phyloP scores from a whole-genome alignment of 2,113 vertebrate genomes.

The Toxostoma redivivum region DNA sequence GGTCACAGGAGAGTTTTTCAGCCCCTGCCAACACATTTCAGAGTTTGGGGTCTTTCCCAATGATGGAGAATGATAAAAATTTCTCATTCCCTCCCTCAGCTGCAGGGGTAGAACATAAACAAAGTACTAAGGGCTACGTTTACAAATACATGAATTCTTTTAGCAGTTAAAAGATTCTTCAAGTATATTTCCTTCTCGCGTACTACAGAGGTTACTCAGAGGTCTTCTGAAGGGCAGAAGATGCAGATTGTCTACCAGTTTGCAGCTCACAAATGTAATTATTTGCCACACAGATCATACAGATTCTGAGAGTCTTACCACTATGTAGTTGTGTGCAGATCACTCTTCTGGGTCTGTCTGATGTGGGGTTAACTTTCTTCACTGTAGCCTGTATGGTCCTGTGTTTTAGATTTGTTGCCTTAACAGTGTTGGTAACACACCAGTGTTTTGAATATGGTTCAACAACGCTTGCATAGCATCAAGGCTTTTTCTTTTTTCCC shows the following conservation, averaged over 20 bases:
- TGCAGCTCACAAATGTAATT: background rate
- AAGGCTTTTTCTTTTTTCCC: background rate
- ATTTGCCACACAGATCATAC: background rate
- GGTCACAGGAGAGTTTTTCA: background rate
- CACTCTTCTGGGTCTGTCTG: background rate
- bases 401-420: background rate
- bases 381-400: accelerated
- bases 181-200: background rate
- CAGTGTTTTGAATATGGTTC: background rate
- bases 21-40: accelerated
- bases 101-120: background rate
- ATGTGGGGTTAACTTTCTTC: background rate
- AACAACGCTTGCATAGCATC: background rate
- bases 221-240: background rate
- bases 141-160: background rate
- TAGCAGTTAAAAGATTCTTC: background rate
- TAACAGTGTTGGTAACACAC: background rate
- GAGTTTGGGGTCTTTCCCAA: background rate
- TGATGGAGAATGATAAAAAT: background rate
- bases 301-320: background rate
- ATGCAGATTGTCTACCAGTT: background rate
- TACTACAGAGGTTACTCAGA: background rate
- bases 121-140: background rate
- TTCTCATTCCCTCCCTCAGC: background rate
- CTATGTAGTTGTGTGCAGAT: accelerated